These are phyloP conservation scores for Andricus curvator DNA, from an alignment of 2,888 invertebrate genomes.

Conservation along the genomic window DNA sequence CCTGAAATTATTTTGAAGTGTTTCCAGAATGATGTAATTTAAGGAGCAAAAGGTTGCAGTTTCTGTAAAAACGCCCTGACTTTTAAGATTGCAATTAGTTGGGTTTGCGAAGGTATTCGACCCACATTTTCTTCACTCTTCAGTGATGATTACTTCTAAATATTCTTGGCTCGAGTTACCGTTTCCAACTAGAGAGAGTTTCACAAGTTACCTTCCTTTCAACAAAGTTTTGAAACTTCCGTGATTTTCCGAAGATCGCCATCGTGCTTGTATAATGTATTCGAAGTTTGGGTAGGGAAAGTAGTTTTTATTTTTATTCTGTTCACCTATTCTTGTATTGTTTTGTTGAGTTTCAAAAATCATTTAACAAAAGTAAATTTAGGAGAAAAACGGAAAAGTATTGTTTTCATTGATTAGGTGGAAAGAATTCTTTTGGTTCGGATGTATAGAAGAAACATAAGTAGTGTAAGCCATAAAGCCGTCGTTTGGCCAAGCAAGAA, in stretches of 20 bases:
- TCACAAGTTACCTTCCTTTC: slow-evolving; percentile 5
- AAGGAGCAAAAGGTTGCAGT: background rate
- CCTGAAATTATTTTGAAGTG: background rate
- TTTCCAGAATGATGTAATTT: background rate
- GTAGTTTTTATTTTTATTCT: background rate
- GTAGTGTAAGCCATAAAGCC: background rate
- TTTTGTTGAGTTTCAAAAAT: background rate
- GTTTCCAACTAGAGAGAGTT: slow-evolving; percentile 15
- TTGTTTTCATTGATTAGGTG: too few species aligned
- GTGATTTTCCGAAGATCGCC: background rate
- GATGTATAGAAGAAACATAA: background rate
- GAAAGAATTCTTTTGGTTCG: too few species aligned
- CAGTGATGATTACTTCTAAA: slow-evolving; percentile 17
- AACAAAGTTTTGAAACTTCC: background rate
- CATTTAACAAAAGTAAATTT: background rate
- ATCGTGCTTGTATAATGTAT: background rate
- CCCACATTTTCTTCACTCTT: slow-evolving; percentile 24
- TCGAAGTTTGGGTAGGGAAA: background rate
- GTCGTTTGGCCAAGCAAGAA: background rate
- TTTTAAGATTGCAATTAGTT: slow-evolving; percentile 24
- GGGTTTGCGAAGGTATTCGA: slow-evolving; percentile 20
- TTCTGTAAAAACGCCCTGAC: slow-evolving; percentile 8
- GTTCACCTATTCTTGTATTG: background rate
- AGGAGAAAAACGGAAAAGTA: too few species aligned
- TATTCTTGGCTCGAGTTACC: slow-evolving; percentile 29